Conservation (phyloP, 2,797 vertebrate species). For the Columba guinea region DNA sequence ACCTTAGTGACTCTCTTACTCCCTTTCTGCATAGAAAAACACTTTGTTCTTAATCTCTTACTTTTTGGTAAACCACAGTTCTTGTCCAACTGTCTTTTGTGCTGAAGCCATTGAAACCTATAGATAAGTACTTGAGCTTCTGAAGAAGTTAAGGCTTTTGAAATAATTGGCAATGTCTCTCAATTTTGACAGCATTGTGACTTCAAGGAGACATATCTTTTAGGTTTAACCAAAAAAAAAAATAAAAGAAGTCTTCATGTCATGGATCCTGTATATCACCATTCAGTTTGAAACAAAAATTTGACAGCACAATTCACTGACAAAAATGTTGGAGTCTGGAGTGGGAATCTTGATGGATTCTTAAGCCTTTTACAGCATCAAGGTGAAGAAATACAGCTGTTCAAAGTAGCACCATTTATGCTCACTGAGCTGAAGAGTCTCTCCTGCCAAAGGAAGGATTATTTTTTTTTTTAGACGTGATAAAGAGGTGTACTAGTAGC, state of each 20-base stretch:
- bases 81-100: neutral
- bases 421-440: neutral
- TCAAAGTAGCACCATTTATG: neutral
- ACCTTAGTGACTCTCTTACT: neutral
- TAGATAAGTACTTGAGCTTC: neutral
- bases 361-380: neutral
- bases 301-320: neutral
- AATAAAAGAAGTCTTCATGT: neutral
- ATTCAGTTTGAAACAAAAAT: neutral
- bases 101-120: neutral
- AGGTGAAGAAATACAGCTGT: neutral
- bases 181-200: neutral
- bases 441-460: neutral
- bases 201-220: neutral
- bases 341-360: neutral
- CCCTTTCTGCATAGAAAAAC: neutral
- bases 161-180: neutral
- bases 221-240: neutral
- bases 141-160: neutral
- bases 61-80: neutral
- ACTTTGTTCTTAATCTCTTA: neutral
- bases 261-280: neutral
- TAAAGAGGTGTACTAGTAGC: neutral
- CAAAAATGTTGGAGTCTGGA: neutral
- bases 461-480: neutral